Percentiles rank a stretch among this genome's conserved stretches.
These are phyloP conservation scores for Saturnia pavonia DNA, from an alignment of 2,888 invertebrate genomes.

Conservation along the genomic window DNA sequence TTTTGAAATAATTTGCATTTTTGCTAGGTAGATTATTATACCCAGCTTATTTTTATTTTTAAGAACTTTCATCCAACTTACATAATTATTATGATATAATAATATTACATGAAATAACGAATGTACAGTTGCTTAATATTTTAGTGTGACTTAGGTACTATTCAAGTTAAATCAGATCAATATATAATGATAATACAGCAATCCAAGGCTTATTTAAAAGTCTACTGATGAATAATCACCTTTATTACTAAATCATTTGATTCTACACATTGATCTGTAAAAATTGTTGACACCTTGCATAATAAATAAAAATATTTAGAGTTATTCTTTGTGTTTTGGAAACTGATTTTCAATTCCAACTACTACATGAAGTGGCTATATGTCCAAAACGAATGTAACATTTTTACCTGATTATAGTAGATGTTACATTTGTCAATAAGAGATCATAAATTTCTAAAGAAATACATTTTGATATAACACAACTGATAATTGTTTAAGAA, in stretches of 20 bases:
- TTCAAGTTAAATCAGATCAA: neutral
- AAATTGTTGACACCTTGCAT: neutral
- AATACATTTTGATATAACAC: conserved; percentile 1
- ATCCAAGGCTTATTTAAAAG: neutral
- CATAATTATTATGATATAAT: neutral
- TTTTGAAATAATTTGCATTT: neutral
- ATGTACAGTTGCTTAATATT: no score
- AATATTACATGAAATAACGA: neutral
- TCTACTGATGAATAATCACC: neutral
- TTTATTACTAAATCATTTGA: neutral
- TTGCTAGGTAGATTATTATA: neutral
- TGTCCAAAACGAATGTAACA: neutral
- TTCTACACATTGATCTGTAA: neutral
- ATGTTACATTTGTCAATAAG: neutral
- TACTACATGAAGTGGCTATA: neutral
- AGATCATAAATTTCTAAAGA: conserved; percentile 2
- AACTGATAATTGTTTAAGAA: neutral
- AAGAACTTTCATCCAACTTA: neutral
- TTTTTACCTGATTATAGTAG: neutral
- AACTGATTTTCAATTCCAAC: neutral
- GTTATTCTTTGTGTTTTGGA: neutral
- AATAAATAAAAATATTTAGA: neutral
- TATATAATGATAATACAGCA: neutral
- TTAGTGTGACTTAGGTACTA: no score
- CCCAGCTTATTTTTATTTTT: neutral